Evolutionary conservation across 2,113 vertebrate species (phyloP), one percentile per base, ranked within the genome.

Genomic region (Chlorodrepanis virens): DNA sequence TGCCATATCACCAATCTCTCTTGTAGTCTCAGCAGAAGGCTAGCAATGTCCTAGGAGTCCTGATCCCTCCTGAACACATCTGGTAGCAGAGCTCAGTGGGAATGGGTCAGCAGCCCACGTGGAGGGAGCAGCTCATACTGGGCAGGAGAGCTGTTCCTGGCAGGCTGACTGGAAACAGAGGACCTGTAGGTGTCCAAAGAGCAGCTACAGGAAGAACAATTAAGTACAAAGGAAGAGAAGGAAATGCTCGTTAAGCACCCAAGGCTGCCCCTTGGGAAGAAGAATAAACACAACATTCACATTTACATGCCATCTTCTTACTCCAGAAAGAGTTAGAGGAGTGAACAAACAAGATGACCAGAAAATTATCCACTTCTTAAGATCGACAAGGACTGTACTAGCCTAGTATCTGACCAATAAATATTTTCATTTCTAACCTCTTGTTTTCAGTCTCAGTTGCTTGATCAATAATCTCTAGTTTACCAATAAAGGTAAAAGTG

Each of bases 191-290:
- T 92, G 77, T 71, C 89, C 72, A 75, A 81, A 89, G 65, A 92
- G 80, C 68, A 92, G 83, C 60, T 75, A 74, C 68, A 90, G 91
- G 72, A 90, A 83, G 83, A 93, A 83, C 37, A 89, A 65, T 89
- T 67, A 47, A 52, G 44, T 42, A 74, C 1, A 14, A 92, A 88
- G 67, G 29, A 70, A 54, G 69, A 68, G 56, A 89, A 54, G 15
- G 52, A 78, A 80, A 74, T 67, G 52, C 44, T 75, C 13, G 1
- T 74, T 74, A 89, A 78, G 35, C 25, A 78, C 52, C 59, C 47
- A 52, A 59, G 33, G 52, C 29, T 70, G 39, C 24, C 33, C 23
- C 65, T 37, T 68, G 10, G 44, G 56, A 87, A 87, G 82, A 65
- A 77, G 11, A 80, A 57, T 40, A 49, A 89, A 70, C 23, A 59